phyloP scores from a whole-genome alignment of 2,888 invertebrate species.

The Caenorhabditis afra region DNA sequence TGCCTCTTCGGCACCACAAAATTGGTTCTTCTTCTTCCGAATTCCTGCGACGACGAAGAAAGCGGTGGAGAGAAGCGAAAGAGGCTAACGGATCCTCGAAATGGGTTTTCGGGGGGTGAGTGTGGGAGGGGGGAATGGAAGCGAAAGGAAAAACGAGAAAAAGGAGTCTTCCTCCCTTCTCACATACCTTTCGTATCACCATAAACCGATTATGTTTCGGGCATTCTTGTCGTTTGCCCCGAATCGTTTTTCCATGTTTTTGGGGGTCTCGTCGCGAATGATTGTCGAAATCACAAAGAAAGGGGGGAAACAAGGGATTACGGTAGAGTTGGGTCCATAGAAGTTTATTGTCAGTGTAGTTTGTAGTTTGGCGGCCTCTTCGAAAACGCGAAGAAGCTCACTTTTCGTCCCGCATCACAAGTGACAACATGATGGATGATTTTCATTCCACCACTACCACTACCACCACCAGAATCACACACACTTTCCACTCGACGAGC shows the following conservation, averaged over 20 bases:
- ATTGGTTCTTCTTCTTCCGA: constrained; percentile 1
- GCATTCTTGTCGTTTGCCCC: too few relatives aligned
- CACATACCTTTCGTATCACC: neutral
- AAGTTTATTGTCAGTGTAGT: too few relatives aligned
- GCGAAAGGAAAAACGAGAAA: neutral
- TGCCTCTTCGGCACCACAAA: constrained; percentile 6
- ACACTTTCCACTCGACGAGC: constrained; percentile 1
- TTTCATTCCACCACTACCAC: neutral
- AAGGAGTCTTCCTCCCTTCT: neutral
- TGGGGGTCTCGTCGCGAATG: too few relatives aligned
- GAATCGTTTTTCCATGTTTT: too few relatives aligned
- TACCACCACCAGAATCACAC: neutral
- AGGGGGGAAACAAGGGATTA: too few relatives aligned
- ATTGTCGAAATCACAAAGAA: too few relatives aligned
- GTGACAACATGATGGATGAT: constrained; percentile 55
- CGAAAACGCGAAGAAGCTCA: too few relatives aligned
- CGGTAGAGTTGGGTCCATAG: too few relatives aligned
- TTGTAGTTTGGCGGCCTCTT: too few relatives aligned
- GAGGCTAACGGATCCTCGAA: neutral
- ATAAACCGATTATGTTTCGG: constrained; percentile 4
- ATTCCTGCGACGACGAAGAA: neutral
- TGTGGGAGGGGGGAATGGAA: neutral
- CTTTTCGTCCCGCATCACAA: constrained; percentile 13
- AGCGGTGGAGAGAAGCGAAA: neutral
- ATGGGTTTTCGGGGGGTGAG: neutral